phyloP scores from a whole-genome alignment of 2,888 invertebrate genomes.

The Shargacucullia verbasci region DNA sequence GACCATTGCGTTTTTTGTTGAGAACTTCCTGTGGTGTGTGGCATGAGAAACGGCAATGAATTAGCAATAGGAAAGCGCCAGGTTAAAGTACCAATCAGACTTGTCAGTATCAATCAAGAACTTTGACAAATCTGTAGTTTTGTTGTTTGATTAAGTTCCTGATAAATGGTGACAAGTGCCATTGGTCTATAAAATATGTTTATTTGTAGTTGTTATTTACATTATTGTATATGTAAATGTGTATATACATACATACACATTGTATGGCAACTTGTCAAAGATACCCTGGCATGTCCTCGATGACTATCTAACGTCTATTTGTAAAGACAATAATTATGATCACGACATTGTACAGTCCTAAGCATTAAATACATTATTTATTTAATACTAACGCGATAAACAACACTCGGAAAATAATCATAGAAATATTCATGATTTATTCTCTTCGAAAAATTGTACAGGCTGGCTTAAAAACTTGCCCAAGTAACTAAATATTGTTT shows the following conservation, averaged over 20 bases:
- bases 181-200: slow-evolving; percentile 2
- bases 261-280: slow-evolving; percentile 3
- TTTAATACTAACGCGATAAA: slow-evolving; percentile 25
- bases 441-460: too few species aligned
- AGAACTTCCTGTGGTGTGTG: neutral
- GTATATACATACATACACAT: neutral
- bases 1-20: slow-evolving; percentile 5
- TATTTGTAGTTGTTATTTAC: neutral
- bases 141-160: neutral
- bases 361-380: slow-evolving; percentile 30
- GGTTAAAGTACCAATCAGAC: neutral
- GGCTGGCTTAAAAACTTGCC: too few species aligned
- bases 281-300: slow-evolving; percentile 33
- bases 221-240: slow-evolving; percentile 9
- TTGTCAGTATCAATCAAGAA: slow-evolving; percentile 2
- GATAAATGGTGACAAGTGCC: slow-evolving; percentile 14
- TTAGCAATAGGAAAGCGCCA: slow-evolving; percentile 3
- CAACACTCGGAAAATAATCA: slow-evolving; percentile 15
- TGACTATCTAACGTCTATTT: slow-evolving; percentile 38
- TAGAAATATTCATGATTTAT: slow-evolving; percentile 10
- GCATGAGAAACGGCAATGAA: slow-evolving; percentile 5
- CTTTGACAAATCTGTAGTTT: neutral
- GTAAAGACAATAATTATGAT: slow-evolving; percentile 43
- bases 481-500: too few species aligned
- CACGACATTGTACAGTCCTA: slow-evolving; percentile 28